Evolutionary conservation across 2,888 invertebrate genomes (phyloP).

Genomic region (Baccha elongata): DNA sequence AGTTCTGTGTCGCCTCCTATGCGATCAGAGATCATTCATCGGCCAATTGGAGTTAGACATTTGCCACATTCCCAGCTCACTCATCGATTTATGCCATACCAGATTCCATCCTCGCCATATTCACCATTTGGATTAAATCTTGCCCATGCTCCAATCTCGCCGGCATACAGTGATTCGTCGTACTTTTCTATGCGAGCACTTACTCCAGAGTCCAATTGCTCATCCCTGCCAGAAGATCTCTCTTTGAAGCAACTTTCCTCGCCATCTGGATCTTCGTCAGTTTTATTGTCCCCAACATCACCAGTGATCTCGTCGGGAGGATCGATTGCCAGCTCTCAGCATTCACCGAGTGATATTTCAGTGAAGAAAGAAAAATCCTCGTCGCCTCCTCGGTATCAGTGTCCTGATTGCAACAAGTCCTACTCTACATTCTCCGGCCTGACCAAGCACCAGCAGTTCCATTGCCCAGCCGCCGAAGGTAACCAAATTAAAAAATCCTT

Average conservation of each 20-base stretch:
- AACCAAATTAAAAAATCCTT: slow-evolving; percentile 95
- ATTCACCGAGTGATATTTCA: slow-evolving; percentile 42
- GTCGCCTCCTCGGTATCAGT: slow-evolving; percentile 90
- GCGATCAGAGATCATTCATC: slow-evolving; percentile 79
- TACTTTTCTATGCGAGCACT: slow-evolving; percentile 81
- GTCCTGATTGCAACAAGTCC: slow-evolving; percentile 96
- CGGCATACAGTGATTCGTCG: slow-evolving; percentile 82
- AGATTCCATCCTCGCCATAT: slow-evolving; percentile 76
- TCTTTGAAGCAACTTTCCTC: slow-evolving; percentile 79
- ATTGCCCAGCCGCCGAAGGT: slow-evolving; percentile 93
- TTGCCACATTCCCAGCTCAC: slow-evolving; percentile 72
- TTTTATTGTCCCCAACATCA: slow-evolving; percentile 57
- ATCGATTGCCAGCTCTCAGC: slow-evolving; percentile 43
- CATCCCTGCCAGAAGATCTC: slow-evolving; percentile 81
- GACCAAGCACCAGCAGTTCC: slow-evolving; percentile 98
- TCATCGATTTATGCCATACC: slow-evolving; percentile 79
- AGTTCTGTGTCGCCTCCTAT: slow-evolving; percentile 82
- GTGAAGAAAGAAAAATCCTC: slow-evolving; percentile 79
- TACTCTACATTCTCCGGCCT: slow-evolving; percentile 98
- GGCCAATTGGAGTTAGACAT: slow-evolving; percentile 79
- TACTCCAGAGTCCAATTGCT: slow-evolving; percentile 81
- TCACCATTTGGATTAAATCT: slow-evolving; percentile 68
- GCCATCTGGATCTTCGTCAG: slow-evolving; percentile 61
- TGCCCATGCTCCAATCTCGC: slow-evolving; percentile 81
- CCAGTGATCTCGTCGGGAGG: slow-evolving; percentile 82